These are phyloP conservation scores for Rhadina sibilatrix DNA, from an alignment of 2,113 vertebrate genomes.

Conservation along the genomic window DNA sequence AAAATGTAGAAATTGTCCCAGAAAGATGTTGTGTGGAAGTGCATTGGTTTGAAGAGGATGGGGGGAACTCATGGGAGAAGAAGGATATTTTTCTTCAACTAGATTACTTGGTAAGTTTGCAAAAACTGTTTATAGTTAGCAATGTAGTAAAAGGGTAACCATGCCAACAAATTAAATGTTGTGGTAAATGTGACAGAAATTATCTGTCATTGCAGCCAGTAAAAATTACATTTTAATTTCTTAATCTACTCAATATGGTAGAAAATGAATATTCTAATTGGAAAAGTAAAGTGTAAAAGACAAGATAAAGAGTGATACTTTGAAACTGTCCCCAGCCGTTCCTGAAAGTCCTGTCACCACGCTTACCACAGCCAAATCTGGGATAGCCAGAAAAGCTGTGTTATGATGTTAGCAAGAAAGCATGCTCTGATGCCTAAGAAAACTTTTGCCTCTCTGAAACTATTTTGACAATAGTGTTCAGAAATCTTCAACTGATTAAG, in stretches of 20 bases:
- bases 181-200: conserved; percentile 6
- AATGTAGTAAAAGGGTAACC: conserved; percentile 21
- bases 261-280: conserved; percentile 31
- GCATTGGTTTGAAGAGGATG: neutral
- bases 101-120: neutral
- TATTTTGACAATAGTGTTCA: neutral
- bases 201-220: neutral
- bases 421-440: neutral
- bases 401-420: neutral
- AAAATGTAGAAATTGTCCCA: neutral
- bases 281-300: conserved; percentile 30
- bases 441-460: neutral
- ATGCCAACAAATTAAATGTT: conserved; percentile 2
- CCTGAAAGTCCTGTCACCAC: neutral
- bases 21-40: neutral
- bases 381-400: neutral
- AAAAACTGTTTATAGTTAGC: neutral
- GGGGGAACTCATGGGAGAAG: fast-evolving
- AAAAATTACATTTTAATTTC: neutral
- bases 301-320: conserved; percentile 11
- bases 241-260: neutral
- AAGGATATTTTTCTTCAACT: neutral
- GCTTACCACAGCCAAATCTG: neutral
- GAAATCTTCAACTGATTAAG: neutral
- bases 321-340: neutral